A percentile compares a stretch with the other conserved stretches of the same genome.
phyloP scores from a whole-genome alignment of 1,140 invertebrate species.

The Goniozus legneri region DNA sequence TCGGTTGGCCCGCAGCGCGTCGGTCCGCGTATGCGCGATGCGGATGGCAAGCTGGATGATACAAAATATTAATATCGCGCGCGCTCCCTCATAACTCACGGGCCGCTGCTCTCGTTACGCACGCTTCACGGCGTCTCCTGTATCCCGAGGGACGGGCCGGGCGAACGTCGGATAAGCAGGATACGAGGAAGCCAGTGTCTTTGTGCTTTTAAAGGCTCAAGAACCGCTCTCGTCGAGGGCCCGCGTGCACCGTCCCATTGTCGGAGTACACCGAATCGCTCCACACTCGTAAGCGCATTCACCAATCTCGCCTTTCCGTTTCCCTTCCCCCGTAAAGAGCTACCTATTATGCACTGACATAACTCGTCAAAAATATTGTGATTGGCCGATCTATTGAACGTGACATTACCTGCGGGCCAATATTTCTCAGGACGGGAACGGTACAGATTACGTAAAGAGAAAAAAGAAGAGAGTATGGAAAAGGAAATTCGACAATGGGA shows the following conservation, averaged over 20 bases:
- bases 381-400: constrained; percentile 46
- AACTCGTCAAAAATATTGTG: constrained; percentile 58
- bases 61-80: constrained; percentile 57
- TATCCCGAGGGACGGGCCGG: constrained; percentile 44
- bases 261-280: constrained; percentile 12
- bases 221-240: constrained; percentile 26
- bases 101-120: constrained; percentile 50
- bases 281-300: neutral
- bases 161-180: constrained; percentile 40
- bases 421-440: constrained; percentile 8
- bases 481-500: constrained; percentile 17
- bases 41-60: constrained; percentile 49
- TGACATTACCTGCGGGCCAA: constrained; percentile 46
- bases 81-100: constrained; percentile 54
- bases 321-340: constrained; percentile 1
- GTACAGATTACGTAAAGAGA: no score
- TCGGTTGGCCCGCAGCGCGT: no score
- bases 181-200: constrained; percentile 39
- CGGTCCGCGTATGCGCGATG: constrained; percentile 15
- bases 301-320: neutral
- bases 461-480: constrained; percentile 3
- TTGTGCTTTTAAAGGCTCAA: constrained; percentile 42
- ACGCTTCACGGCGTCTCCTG: constrained; percentile 45
- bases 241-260: no score
- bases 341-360: constrained; percentile 46